phyloP scores from a whole-genome alignment of 2,797 vertebrate species.

The Chaenodraco wilsoni region DNA sequence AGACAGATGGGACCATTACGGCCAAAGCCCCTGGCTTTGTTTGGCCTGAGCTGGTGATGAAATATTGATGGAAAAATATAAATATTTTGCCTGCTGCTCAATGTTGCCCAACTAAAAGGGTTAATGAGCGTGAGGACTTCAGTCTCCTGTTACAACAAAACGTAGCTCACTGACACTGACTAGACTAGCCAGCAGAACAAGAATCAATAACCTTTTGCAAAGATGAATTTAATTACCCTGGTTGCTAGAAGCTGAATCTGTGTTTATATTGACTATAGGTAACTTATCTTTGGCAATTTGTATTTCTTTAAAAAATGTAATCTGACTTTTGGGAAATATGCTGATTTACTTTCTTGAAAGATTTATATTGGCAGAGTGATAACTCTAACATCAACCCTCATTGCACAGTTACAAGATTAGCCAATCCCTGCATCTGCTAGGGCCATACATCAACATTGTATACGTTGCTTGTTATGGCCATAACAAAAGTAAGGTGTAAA shows the following conservation, averaged over 20 bases:
- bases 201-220: constrained; percentile 79
- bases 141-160: constrained; percentile 81
- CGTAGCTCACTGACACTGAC: constrained; percentile 63
- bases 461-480: background rate
- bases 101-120: constrained; percentile 80
- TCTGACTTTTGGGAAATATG: constrained; percentile 5
- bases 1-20: constrained; percentile 88
- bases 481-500: background rate
- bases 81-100: constrained; percentile 88
- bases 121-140: constrained; percentile 82
- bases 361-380: background rate
- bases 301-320: background rate
- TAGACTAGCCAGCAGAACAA: constrained; percentile 49
- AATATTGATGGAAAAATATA: constrained; percentile 91
- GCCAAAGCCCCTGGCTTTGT: constrained; percentile 82
- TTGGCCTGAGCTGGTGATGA: constrained; percentile 84
- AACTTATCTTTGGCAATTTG: constrained; percentile 1
- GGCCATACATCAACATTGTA: background rate
- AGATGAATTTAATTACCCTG: constrained; percentile 66
- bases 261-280: background rate
- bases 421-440: background rate
- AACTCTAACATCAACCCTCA: no score
- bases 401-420: no score
- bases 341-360: background rate
- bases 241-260: constrained; percentile 22